A percentile compares a stretch with the other conserved stretches of the same genome.
phyloP scores from a whole-genome alignment of 2,797 vertebrate species.

The Antennarius maculatus region DNA sequence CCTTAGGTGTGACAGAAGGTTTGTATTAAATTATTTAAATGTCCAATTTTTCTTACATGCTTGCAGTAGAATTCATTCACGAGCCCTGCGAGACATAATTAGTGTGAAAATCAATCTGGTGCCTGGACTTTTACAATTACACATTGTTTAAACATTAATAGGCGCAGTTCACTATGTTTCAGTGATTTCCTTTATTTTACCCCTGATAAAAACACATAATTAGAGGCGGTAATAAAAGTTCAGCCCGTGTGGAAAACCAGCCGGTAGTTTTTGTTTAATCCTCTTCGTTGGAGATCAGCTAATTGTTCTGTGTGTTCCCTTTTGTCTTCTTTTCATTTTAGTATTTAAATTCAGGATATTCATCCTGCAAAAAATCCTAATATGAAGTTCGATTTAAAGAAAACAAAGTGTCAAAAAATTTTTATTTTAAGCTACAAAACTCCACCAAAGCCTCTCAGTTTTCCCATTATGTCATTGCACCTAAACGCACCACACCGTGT shows the following conservation, averaged over 20 bases:
- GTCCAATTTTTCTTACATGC: conserved; percentile 12
- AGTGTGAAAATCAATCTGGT: conserved; percentile 7
- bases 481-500: no score
- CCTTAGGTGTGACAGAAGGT: not conserved
- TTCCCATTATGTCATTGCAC: no score
- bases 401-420: no score
- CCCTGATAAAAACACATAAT: not conserved
- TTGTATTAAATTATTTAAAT: conserved; percentile 23
- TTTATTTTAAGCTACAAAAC: no score
- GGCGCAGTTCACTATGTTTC: conserved; percentile 3
- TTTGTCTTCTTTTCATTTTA: no score
- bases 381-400: no score
- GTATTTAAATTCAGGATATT: no score
- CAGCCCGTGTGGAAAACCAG: not conserved
- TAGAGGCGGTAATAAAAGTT: not conserved
- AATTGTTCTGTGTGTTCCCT: no score
- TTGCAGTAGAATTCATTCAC: conserved; percentile 7
- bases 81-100: conserved; percentile 4
- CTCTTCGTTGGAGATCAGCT: no score
- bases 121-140: conserved; percentile 1
- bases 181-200: conserved; percentile 4
- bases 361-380: no score
- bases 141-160: conserved; percentile 6
- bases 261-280: no score
- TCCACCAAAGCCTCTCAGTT: no score